A percentile compares a stretch with the other conserved stretches of the same genome.
These are phyloP conservation scores for Harpagus bidentatus DNA, from an alignment of 2,113 vertebrate genomes.

Conservation along the genomic window DNA sequence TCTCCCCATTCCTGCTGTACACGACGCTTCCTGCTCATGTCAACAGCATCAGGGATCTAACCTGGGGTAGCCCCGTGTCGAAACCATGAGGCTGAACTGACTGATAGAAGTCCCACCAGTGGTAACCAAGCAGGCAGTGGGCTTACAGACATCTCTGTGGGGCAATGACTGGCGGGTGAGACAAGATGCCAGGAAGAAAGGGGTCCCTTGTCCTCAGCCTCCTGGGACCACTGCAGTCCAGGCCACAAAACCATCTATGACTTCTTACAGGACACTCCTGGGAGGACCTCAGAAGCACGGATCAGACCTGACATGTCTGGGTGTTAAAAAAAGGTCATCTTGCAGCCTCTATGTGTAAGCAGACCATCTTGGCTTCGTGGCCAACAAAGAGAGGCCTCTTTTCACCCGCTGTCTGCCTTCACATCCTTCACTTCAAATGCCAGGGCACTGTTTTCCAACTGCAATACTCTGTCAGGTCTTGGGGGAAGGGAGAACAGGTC, in stretches of 20 bases:
- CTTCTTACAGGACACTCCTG: not conserved
- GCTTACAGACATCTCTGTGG: not conserved
- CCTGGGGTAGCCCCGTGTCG: not conserved
- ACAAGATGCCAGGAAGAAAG: not conserved
- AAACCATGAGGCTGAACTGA: not conserved
- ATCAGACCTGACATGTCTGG: not conserved
- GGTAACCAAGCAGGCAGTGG: not conserved
- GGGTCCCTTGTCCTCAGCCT: not conserved
- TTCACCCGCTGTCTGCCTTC: not conserved
- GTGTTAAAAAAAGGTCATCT: not conserved
- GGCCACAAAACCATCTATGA: not conserved
- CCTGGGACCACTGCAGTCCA: rapidly evolving
- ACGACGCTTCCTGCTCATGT: not conserved
- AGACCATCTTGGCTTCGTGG: rapidly evolving
- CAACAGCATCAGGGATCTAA: not conserved
- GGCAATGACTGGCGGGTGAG: rapidly evolving
- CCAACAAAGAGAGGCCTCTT: not conserved
- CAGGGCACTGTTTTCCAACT: not conserved
- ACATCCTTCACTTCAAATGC: not conserved
- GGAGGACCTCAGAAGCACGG: not conserved
- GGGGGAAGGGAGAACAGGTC: not conserved
- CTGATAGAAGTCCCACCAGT: not conserved
- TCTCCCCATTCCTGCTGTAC: not conserved
- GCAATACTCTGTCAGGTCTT: not conserved
- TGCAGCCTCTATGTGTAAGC: not conserved